Conservation (phyloP, 2,888 invertebrate genomes). For the Eumerus sabulonum region DNA sequence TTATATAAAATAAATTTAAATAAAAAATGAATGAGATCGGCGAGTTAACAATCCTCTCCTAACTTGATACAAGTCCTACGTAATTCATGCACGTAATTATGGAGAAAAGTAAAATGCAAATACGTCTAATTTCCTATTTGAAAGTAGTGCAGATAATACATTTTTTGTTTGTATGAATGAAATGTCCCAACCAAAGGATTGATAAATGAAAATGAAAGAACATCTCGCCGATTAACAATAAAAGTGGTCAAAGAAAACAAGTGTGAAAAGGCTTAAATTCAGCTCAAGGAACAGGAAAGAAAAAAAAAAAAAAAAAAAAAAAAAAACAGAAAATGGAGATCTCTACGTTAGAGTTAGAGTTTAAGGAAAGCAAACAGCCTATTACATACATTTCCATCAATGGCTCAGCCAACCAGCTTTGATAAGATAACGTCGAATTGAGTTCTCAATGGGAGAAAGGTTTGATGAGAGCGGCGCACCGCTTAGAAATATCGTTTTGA, state of each 20-base stretch:
- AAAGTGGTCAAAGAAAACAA: slow-evolving; percentile 15
- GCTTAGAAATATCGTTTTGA: slow-evolving; percentile 90
- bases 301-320: no score
- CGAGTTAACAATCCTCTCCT: slow-evolving; percentile 46
- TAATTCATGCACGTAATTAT: slow-evolving; percentile 2
- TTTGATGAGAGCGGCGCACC: slow-evolving; percentile 75
- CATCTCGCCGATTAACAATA: slow-evolving; percentile 59
- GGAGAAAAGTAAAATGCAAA: slow-evolving; percentile 48
- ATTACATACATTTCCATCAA: slow-evolving; percentile 58
- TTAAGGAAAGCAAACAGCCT: no score
- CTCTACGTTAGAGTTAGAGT: no score
- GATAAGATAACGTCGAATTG: slow-evolving; percentile 80
- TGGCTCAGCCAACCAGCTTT: slow-evolving; percentile 79
- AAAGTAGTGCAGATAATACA: no score
- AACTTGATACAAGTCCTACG: slow-evolving; percentile 65
- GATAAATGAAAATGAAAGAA: slow-evolving; percentile 13
- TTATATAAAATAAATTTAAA: slow-evolving; percentile 27
- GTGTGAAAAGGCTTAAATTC: slow-evolving; percentile 11
- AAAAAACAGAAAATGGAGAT: no score
- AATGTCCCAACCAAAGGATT: no score
- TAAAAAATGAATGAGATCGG: slow-evolving; percentile 57
- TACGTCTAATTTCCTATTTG: no score
- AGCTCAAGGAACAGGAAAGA: slow-evolving; percentile 28
- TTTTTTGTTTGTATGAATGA: no score
- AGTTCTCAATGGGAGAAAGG: slow-evolving; percentile 75